Base-by-base conservation (phyloP, 2,113 vertebrate genomes). In the Scolopax mira region DNA sequence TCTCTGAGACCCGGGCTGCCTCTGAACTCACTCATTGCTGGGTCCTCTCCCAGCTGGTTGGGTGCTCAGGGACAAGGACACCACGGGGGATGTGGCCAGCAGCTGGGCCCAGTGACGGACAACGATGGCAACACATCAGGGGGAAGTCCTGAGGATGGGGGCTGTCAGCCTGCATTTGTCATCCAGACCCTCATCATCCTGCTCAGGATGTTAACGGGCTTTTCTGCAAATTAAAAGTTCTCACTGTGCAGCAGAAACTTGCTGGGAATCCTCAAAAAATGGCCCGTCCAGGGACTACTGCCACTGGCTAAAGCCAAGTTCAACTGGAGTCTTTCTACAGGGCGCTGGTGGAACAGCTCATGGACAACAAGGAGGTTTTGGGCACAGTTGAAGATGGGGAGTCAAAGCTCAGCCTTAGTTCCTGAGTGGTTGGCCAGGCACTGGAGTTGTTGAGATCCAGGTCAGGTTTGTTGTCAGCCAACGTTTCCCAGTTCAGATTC, bases 71-170 rank as follows among this genome's bases (percentile, higher is more conserved):
- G 77, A 52, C 46, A 52, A 22, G 65, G 85, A 71, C 57, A 51
- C 11, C 54, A 0, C 0, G 1, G 37, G 44, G 42, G 2, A 25
- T 35, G 49, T 13, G 27, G 9, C 35, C 69, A 65, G 65, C 3
- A 33, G 39, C 67, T 23, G 14, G 27, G 69, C 9, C 65, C 5
- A 0, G 31, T 81, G 69, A 13, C 44, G 37, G 35, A 37, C 37
- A 51, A 16, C 1, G 10, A 24, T 64, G 81, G 67, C 48, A 58
- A 42, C 71, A 41, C 49, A 14, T 10, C 0, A 0, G 18, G 4
- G 25, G 11, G 7, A 54, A 13, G 15, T 18, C 28, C 16, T 0
- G 0, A 25, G 13, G 13, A 18, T 0, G 0, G 8, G 60, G 8
- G 16, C 31, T 80, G 28, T 37, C 70, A 82, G 8, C 33, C 58